phyloP scores from a whole-genome alignment of 2,797 vertebrate genomes.

The Galago senegalensis region DNA sequence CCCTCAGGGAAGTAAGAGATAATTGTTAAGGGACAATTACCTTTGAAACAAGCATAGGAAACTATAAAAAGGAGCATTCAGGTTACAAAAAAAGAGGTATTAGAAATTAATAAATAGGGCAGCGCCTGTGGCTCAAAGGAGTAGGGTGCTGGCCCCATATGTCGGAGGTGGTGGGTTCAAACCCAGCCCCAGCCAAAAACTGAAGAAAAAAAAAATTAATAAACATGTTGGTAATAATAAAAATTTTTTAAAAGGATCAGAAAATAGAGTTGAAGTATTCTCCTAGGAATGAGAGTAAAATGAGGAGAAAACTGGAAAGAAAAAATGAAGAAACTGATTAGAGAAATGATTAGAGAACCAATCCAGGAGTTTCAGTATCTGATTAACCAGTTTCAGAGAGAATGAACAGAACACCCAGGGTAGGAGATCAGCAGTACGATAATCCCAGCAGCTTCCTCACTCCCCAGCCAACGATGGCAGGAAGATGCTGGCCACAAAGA shows the following conservation, averaged over 20 bases:
- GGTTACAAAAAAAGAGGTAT: background rate
- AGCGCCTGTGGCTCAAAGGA: too few species aligned
- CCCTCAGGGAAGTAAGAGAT: background rate
- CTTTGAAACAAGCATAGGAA: conserved; percentile 29
- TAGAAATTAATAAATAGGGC: conserved; percentile 20
- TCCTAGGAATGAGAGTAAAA: conserved; percentile 10
- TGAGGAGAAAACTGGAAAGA: background rate
- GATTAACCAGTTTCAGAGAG: conserved; percentile 38
- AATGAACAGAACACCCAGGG: conserved; percentile 54
- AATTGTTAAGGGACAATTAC: background rate
- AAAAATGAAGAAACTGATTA: background rate
- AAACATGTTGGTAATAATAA: background rate
- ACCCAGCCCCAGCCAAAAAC: too few species aligned
- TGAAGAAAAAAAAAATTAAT: background rate
- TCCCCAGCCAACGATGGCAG: background rate
- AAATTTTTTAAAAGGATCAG: background rate
- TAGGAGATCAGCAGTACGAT: conserved; percentile 48
- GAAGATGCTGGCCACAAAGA: background rate
- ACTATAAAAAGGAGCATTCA: conserved; percentile 12
- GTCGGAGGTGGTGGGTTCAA: too few species aligned
- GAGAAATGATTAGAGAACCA: background rate
- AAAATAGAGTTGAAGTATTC: background rate
- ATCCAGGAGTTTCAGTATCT: background rate
- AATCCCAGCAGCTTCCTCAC: conserved; percentile 47
- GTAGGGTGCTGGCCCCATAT: too few species aligned